Conservation (phyloP, 2,888 invertebrate species). For the Geotrupes spiniger region DNA sequence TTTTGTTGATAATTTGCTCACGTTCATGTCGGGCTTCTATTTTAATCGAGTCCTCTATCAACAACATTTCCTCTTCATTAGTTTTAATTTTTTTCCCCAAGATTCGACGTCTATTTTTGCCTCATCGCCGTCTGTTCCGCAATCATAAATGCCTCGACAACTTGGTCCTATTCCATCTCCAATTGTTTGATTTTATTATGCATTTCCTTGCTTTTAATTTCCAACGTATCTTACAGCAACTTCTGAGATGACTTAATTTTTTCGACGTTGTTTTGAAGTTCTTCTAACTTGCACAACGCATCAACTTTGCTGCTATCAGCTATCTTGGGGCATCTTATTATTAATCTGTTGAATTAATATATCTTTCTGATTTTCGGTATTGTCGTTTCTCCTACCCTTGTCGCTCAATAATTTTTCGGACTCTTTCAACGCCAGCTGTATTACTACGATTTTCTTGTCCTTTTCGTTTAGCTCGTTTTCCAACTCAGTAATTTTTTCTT, state of each 20-base stretch:
- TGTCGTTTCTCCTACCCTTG: slow-evolving; percentile 17
- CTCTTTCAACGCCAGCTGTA: slow-evolving; percentile 13
- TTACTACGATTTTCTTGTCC: slow-evolving; percentile 46
- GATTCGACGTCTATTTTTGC: slow-evolving; percentile 34
- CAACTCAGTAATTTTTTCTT: slow-evolving; percentile 50
- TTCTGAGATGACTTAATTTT: slow-evolving; percentile 34
- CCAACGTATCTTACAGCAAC: slow-evolving; percentile 29
- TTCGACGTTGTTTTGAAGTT: slow-evolving; percentile 20
- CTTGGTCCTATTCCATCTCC: slow-evolving; percentile 37
- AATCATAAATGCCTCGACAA: slow-evolving; percentile 22
- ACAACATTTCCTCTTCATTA: slow-evolving; percentile 15
- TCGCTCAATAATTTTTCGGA: slow-evolving; percentile 1
- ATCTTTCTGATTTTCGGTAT: slow-evolving; percentile 26
- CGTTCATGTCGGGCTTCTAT: slow-evolving; percentile 7
- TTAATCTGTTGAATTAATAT: slow-evolving; percentile 19
- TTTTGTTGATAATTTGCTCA: slow-evolving; percentile 31
- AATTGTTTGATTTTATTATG: slow-evolving; percentile 40
- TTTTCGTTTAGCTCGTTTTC: slow-evolving; percentile 48
- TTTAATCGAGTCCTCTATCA: slow-evolving; percentile 7
- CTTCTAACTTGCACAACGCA: slow-evolving; percentile 24
- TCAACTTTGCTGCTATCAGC: slow-evolving; percentile 40
- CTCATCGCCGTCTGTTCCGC: slow-evolving; percentile 29
- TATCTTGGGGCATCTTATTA: slow-evolving; percentile 32
- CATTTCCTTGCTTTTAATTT: slow-evolving; percentile 38
- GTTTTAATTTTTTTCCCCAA: slow-evolving; percentile 30